Base-by-base conservation (phyloP, 2,113 vertebrate genomes). In the Vicugna pacos region DNA sequence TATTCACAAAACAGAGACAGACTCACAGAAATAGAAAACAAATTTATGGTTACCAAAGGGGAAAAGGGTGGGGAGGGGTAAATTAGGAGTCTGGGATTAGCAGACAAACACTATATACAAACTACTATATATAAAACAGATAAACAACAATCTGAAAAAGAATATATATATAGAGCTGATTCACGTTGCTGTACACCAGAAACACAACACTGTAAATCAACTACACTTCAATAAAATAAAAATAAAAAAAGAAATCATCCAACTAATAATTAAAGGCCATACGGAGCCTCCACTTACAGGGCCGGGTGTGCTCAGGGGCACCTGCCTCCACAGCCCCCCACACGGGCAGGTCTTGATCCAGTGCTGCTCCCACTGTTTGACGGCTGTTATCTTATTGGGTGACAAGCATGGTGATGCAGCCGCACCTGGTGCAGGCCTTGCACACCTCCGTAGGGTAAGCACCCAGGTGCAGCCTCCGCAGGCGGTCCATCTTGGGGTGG, bases 301-400 rank as follows among this genome's bases (percentile, higher is more conserved):
- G 32, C 2, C 8, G n/a, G 2, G 0, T 58, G 2, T 0, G 0
- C 20, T 99, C 98, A 99, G 81, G 3, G 99, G 99, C 97, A 99
- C 98, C 91, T 98, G 99, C 95, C 99, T 99, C 99, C 99, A 99
- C 10, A 99, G 98, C 0, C 99, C 99, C 35, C 99, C 99, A 0
- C 99, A 99, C 76, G 99, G 97, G 98, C 99, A 99, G 98, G 99
- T 99, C 87, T 99, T 99, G 97, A 99, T 99, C 99, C 99, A 99
- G 82, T 99, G 99, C 96, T 99, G 99, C 81, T 99, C 99, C 99
- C 99, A 99, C 98, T 99, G 99, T 80, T 99, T 99, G 98, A 99
- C 99, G 0, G 99, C 99, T 0, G 99, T 99, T 0, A 99, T 99
- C 97, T 99, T 99, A 97, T 99, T 99, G 5, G 99, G 99, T 0